phyloP scores from a whole-genome alignment of 2,888 invertebrate genomes.

The Tiphia femorata region DNA sequence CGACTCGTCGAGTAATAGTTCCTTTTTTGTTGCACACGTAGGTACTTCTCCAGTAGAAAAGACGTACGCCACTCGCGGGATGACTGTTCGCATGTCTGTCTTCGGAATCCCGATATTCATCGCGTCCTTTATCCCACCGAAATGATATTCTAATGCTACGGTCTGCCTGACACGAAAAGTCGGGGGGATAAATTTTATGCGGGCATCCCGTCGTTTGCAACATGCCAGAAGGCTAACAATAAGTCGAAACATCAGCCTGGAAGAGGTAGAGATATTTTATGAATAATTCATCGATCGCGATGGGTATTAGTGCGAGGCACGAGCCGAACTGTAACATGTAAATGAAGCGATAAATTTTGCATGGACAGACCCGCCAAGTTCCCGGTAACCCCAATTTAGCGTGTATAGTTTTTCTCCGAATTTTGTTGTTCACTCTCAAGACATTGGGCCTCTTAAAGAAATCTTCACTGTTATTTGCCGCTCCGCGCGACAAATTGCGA shows the following conservation, averaged over 20 bases:
- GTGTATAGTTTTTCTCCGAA: constrained; percentile 32
- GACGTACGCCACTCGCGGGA: too few species aligned
- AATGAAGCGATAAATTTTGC: constrained; percentile 55
- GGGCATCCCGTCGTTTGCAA: constrained; percentile 41
- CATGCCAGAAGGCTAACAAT: constrained; percentile 45
- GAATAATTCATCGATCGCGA: constrained; percentile 53
- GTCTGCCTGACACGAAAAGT: constrained; percentile 26
- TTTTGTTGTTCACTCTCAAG: constrained; percentile 4
- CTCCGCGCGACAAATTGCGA: too few species aligned
- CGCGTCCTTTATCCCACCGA: neutral
- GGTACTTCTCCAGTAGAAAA: too few species aligned
- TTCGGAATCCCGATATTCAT: constrained; percentile 33
- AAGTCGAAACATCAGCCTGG: constrained; percentile 46
- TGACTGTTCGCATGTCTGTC: too few species aligned
- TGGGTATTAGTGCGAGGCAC: constrained; percentile 49
- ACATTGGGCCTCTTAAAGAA: too few species aligned
- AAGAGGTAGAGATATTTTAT: constrained; percentile 41
- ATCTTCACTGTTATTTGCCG: too few species aligned
- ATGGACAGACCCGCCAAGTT: constrained; percentile 46
- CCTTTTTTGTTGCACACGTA: too few species aligned
- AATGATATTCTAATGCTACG: constrained; percentile 18
- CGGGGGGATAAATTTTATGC: constrained; percentile 27
- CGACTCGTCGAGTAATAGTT: too few species aligned
- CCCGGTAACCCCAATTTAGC: constrained; percentile 46
- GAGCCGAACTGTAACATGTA: constrained; percentile 51